Percentiles rank a stretch among this genome's conserved stretches.
phyloP scores from a whole-genome alignment of 2,113 vertebrate genomes.

The Ptilonorhynchus violaceus region DNA sequence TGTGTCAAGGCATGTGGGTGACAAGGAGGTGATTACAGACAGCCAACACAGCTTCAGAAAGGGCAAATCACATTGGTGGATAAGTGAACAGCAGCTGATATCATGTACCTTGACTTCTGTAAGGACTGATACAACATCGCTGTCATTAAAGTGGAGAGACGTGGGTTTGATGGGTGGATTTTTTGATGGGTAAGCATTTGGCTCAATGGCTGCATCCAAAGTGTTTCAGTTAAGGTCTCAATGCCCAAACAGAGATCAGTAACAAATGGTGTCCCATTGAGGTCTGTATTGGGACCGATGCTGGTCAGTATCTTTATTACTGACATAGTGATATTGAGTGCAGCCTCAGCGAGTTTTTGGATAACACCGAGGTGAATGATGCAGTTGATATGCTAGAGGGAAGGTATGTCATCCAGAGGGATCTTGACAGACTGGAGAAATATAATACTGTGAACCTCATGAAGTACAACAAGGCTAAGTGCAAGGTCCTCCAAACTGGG shows the following conservation, averaged over 20 bases:
- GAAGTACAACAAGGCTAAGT: neutral
- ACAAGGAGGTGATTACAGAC: neutral
- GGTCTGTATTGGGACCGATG: neutral
- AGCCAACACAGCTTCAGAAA: neutral
- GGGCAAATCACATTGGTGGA: neutral
- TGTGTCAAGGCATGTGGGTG: neutral
- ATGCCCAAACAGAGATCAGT: neutral
- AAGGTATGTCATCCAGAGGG: neutral
- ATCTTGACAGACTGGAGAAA: neutral
- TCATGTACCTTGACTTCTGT: neutral
- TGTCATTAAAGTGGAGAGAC: neutral
- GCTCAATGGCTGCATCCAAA: neutral
- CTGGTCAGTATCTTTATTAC: neutral
- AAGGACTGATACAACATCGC: neutral
- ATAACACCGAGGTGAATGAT: neutral
- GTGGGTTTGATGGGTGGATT: neutral
- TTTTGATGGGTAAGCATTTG: neutral
- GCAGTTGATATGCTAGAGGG: neutral
- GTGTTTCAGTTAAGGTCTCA: neutral
- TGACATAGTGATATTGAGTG: neutral
- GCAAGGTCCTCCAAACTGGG: neutral
- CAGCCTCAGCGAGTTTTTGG: neutral
- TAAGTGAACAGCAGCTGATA: neutral
- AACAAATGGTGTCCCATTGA: neutral
- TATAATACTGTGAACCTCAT: neutral